Percentiles rank a stretch among this genome's conserved stretches.
These are phyloP conservation scores for Tanytarsus gracilentus DNA, from an alignment of 2,888 invertebrate genomes.

Conservation along the genomic window DNA sequence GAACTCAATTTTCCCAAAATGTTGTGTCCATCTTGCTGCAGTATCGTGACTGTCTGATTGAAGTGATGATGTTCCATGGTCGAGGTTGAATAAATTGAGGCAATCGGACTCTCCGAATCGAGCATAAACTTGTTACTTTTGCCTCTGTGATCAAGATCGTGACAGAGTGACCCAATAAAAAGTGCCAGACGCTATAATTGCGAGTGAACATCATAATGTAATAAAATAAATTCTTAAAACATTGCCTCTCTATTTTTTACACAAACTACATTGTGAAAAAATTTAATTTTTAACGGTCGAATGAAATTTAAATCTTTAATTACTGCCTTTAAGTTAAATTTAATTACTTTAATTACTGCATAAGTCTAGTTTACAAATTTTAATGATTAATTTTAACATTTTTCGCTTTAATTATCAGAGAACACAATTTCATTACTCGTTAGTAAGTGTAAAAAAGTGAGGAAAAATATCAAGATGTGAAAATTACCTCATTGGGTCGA, in stretches of 20 bases:
- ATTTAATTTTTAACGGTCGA: neutral
- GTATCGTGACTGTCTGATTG: slow-evolving; percentile 75
- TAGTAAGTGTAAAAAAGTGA: no score
- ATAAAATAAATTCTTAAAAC: no score
- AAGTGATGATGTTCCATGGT: slow-evolving; percentile 85
- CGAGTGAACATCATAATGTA: no score
- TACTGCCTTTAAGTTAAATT: no score
- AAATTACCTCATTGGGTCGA: slow-evolving; percentile 51
- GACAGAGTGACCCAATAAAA: slow-evolving; percentile 72
- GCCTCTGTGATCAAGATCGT: slow-evolving; percentile 78
- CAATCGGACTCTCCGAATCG: slow-evolving; percentile 71
- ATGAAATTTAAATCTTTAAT: neutral
- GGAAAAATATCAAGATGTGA: no score
- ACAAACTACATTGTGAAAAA: no score
- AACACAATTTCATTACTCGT: no score
- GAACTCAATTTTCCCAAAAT: slow-evolving; percentile 65
- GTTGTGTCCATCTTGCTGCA: slow-evolving; percentile 80
- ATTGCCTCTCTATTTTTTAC: no score
- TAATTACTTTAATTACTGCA: no score
- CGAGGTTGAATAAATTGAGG: slow-evolving; percentile 75
- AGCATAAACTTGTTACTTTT: slow-evolving; percentile 82
- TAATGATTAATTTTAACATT: no score
- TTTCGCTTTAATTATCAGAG: no score
- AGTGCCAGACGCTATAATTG: slow-evolving; percentile 61
- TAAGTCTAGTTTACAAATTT: no score